Percentiles rank a stretch among this genome's conserved stretches.
These are phyloP conservation scores for Istiophorus platypterus DNA, from an alignment of 2,113 vertebrate species.

Conservation along the genomic window DNA sequence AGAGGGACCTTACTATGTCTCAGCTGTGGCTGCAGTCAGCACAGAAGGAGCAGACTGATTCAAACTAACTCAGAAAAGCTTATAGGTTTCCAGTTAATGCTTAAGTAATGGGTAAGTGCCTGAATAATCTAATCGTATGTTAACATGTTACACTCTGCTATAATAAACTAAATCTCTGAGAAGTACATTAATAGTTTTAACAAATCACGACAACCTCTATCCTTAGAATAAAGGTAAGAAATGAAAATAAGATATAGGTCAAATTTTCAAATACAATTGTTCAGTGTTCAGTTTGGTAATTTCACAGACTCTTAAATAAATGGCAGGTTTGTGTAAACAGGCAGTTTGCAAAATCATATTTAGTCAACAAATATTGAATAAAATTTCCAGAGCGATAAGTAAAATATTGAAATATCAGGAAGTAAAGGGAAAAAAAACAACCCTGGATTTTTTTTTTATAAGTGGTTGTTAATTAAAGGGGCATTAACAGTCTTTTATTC, in stretches of 20 bases:
- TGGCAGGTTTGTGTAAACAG: too few species aligned
- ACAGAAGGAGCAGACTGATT: slow-evolving; percentile 93
- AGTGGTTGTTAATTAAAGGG: neutral
- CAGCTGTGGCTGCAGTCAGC: slow-evolving; percentile 88
- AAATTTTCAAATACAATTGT: too few species aligned
- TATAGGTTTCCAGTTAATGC: slow-evolving; percentile 18
- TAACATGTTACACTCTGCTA: neutral
- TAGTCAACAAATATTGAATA: too few species aligned
- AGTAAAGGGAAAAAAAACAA: too few species aligned
- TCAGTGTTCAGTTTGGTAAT: too few species aligned
- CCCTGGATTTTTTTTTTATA: too few species aligned
- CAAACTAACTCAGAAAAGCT: neutral
- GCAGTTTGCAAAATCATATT: too few species aligned
- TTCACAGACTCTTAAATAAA: too few species aligned
- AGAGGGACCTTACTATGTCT: slow-evolving; percentile 94
- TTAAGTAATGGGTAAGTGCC: slow-evolving; percentile 23
- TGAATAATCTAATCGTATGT: slow-evolving; percentile 1
- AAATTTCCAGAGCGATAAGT: too few species aligned
- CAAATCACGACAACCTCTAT: neutral
- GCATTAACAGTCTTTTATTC: neutral
- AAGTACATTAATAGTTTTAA: neutral
- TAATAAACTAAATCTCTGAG: neutral
- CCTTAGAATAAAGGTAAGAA: too few species aligned
- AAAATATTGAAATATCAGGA: too few species aligned
- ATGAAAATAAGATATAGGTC: too few species aligned